These are phyloP conservation scores for Otocyon megalotis DNA, from an alignment of 2,113 vertebrate species.

Conservation along the genomic window DNA sequence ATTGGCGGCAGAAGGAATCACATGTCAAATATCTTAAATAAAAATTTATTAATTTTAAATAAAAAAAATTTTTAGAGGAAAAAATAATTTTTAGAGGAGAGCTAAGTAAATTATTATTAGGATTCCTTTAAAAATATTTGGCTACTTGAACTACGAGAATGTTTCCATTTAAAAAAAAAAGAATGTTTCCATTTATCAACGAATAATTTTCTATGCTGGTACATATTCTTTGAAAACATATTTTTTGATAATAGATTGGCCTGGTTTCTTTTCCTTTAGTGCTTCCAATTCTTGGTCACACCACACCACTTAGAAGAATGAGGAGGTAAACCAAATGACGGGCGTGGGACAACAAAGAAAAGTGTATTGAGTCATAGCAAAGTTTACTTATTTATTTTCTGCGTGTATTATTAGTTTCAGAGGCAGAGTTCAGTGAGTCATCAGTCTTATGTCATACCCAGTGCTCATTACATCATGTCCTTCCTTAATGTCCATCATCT, in stretches of 20 bases:
- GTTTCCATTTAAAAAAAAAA: not conserved
- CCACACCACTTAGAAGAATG: not conserved
- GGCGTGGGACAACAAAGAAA: not conserved
- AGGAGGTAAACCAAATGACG: not conserved
- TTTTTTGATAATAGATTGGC: constrained; percentile 13
- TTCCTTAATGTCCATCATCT: no score
- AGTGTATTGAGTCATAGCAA: not conserved
- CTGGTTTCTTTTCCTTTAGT: not conserved
- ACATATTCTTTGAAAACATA: not conserved
- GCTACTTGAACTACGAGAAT: not conserved
- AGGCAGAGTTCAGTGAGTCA: no score
- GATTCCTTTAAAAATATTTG: constrained; percentile 12
- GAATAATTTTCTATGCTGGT: not conserved
- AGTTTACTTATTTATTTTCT: no score
- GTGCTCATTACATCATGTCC: no score
- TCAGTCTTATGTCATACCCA: no score
- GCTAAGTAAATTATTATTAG: constrained; percentile 2
- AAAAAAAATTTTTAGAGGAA: not conserved
- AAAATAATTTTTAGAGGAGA: not conserved
- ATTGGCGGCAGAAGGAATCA: no score
- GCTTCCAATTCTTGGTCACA: not conserved
- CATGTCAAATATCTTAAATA: no score
- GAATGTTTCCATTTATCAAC: not conserved
- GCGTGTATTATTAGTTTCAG: no score
- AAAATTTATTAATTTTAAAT: not conserved